Evolutionary conservation across 2,797 vertebrate genomes (phyloP).

Genomic region (Sebastes baramenuke): DNA sequence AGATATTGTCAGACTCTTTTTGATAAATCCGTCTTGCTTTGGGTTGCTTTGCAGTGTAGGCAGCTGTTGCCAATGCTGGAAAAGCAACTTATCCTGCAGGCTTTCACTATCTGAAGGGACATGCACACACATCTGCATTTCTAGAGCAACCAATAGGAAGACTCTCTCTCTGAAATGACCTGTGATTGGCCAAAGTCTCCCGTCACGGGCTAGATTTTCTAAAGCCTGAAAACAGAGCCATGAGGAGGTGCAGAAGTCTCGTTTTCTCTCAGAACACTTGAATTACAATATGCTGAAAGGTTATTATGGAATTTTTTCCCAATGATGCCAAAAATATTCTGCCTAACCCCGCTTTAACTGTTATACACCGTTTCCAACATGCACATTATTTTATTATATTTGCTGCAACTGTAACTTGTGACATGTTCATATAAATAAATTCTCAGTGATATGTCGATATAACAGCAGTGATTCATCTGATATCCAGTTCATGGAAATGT

Average conservation of each 20-base stretch:
- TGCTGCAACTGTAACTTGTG: not conserved
- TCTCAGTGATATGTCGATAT: not conserved
- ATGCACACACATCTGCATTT: too few species aligned
- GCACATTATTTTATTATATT: not conserved
- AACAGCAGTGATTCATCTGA: constrained; percentile 45
- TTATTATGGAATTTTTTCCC: too few species aligned
- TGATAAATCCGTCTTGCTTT: not conserved
- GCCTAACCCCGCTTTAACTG: not conserved
- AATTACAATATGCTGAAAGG: too few species aligned
- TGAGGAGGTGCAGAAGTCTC: too few species aligned
- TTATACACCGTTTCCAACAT: not conserved
- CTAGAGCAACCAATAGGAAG: too few species aligned
- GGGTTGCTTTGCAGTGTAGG: not conserved
- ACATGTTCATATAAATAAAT: not conserved
- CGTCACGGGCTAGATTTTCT: too few species aligned
- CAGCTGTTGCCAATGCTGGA: not conserved
- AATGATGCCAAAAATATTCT: too few species aligned
- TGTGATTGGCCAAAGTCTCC: too few species aligned
- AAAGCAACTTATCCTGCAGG: not conserved
- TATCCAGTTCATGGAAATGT: constrained; percentile 32
- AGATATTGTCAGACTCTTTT: not conserved
- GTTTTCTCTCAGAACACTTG: too few species aligned
- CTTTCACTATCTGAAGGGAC: too few species aligned
- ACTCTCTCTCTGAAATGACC: too few species aligned
- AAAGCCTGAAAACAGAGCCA: too few species aligned